These are phyloP conservation scores for Habropoda laboriosa DNA, from an alignment of 1,140 invertebrate genomes.

Conservation along the genomic window DNA sequence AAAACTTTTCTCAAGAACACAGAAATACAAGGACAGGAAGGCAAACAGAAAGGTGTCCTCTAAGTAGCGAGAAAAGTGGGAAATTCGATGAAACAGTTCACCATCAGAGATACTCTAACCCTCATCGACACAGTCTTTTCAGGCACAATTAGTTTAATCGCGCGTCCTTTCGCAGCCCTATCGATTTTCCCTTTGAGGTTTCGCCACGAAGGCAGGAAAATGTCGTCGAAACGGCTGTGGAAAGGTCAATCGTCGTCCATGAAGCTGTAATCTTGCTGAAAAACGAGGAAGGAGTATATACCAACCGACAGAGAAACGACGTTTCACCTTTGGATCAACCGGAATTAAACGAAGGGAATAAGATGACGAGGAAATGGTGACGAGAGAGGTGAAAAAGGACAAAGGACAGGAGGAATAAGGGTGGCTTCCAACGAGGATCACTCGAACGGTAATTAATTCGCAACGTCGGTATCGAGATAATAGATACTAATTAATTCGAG, in stretches of 20 bases:
- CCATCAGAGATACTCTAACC: slow-evolving; percentile 10
- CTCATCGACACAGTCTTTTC: slow-evolving; percentile 8
- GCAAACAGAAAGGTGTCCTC: background rate
- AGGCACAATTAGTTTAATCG: slow-evolving; percentile 29
- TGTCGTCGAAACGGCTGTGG: background rate
- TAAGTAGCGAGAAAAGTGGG: slow-evolving; percentile 1
- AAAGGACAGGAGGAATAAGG: slow-evolving; percentile 5
- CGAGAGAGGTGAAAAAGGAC: background rate
- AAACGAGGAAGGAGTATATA: background rate
- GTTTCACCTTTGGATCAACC: slow-evolving; percentile 5
- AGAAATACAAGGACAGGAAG: too few species aligned
- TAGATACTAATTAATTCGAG: slow-evolving; percentile 64
- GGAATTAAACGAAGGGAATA: slow-evolving; percentile 2
- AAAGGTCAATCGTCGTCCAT: background rate
- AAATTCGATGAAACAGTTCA: slow-evolving; percentile 14
- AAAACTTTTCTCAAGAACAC: too few species aligned
- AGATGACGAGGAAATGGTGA: background rate
- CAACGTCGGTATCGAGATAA: slow-evolving; percentile 60
- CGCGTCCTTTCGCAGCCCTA: background rate
- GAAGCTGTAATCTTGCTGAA: background rate
- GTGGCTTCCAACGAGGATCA: slow-evolving; percentile 1
- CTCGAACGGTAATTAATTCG: slow-evolving; percentile 60
- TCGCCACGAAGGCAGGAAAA: background rate
- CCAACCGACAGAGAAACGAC: background rate
- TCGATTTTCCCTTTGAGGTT: slow-evolving; percentile 11